Conservation (phyloP, 2,797 vertebrate species). For the Acanthopagrus latus region DNA sequence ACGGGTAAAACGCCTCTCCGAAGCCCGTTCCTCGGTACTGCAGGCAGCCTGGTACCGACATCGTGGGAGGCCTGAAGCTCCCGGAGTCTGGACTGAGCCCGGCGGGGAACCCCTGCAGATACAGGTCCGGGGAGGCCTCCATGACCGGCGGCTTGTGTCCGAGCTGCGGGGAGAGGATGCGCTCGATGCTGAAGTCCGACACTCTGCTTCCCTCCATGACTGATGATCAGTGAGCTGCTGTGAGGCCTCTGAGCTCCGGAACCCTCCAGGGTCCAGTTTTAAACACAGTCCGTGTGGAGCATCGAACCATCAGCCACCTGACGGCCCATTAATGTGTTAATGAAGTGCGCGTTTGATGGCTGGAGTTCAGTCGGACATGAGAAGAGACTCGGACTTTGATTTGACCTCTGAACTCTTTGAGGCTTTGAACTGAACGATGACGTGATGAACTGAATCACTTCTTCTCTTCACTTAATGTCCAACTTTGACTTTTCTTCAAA, state of each 20-base stretch:
- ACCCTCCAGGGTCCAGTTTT: conserved; percentile 14
- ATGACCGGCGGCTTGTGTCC: conserved; percentile 21
- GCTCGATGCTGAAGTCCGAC: conserved; percentile 83
- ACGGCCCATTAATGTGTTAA: conserved; percentile 42
- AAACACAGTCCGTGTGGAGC: background rate
- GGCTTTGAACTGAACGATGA: conserved; percentile 2
- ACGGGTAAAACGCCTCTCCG: conserved; percentile 42
- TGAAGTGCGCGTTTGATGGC: conserved; percentile 18
- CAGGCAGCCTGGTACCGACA: conserved; percentile 11
- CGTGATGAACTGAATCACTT: background rate
- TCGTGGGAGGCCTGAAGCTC: conserved; percentile 9
- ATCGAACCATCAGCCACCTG: conserved; percentile 19
- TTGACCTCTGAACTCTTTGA: conserved; percentile 35
- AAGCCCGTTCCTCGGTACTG: conserved; percentile 39
- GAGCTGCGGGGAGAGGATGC: conserved; percentile 75
- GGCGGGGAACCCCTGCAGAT: background rate
- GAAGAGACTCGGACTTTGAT: conserved; percentile 25
- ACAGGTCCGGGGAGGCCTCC: background rate
- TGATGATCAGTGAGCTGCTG: background rate
- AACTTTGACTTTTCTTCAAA: conserved; percentile 21
- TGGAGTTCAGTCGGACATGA: conserved; percentile 31
- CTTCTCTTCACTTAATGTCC: background rate
- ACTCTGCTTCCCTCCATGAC: conserved; percentile 69
- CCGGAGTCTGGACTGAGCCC: background rate
- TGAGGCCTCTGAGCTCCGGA: conserved; percentile 9